phyloP scores from a whole-genome alignment of 2,113 vertebrate species.

The Holacanthus passer region DNA sequence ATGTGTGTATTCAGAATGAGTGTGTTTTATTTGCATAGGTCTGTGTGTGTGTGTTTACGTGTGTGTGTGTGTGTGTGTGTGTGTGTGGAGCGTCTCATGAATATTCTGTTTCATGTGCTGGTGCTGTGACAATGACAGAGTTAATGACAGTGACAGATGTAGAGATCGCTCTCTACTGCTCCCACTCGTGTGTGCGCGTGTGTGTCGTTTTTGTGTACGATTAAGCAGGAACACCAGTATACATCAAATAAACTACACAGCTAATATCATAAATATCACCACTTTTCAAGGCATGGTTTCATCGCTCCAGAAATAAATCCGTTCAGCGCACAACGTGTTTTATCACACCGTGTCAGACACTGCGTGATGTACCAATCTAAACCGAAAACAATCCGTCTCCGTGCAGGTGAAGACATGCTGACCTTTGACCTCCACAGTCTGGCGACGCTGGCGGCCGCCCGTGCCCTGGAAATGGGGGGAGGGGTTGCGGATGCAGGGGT shows the following conservation, averaged over 20 bases:
- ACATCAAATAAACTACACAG: constrained; percentile 79
- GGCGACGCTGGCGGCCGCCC: constrained; percentile 92
- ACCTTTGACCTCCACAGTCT: constrained; percentile 93
- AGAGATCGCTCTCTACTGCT: constrained; percentile 65
- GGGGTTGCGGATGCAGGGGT: constrained; percentile 11
- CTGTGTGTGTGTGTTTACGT: constrained; percentile 30
- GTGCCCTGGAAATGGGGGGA: constrained; percentile 87
- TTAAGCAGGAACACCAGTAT: constrained; percentile 68
- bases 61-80: constrained; percentile 50
- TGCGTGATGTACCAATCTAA: constrained; percentile 48
- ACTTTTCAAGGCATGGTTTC: constrained; percentile 74
- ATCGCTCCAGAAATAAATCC: constrained; percentile 67
- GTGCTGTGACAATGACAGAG: constrained; percentile 80
- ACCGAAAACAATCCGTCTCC: constrained; percentile 50
- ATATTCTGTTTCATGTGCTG: constrained; percentile 81
- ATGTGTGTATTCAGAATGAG: constrained; percentile 64
- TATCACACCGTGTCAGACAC: constrained; percentile 45
- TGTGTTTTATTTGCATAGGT: constrained; percentile 59
- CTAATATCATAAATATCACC: constrained; percentile 82
- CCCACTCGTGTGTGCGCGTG: constrained; percentile 23
- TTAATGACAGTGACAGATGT: constrained; percentile 87
- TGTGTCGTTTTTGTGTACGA: constrained; percentile 44
- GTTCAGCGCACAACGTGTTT: constrained; percentile 29
- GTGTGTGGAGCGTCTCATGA: constrained; percentile 71
- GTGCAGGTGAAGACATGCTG: constrained; percentile 88